Base-by-base conservation (phyloP, 2,888 invertebrate genomes). In the Cancer borealis region DNA sequence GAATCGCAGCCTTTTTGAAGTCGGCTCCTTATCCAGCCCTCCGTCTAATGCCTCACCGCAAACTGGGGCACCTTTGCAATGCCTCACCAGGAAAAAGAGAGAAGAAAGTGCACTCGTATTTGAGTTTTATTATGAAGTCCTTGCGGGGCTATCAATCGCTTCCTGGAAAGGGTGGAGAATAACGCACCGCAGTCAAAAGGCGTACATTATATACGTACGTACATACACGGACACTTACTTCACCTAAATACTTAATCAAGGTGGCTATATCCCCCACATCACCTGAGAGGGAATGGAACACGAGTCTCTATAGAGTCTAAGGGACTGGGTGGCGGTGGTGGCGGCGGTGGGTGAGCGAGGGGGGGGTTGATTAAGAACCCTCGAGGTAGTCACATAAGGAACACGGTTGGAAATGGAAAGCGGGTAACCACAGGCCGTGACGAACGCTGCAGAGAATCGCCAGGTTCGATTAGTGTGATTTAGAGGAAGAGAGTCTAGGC, bases 341-440 rank as follows among this genome's bases (percentile, higher is more conserved):
- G 30, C 1, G 30, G 14, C 66, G 66, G 66, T n/a, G 79, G 30
- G 73, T 73, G 73, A 21, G 73, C 73, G 79, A 30, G 39, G 39
- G 79, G 79, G 26, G 8, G 79, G 79, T 79, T 79, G 79, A 79
- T 79, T 79, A 79, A 79, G 79, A 79, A 14, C 79, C 79, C 30
- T 79, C 79, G 79, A 79, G 79, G 79, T 30, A 79, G 79, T 79
- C 79, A 79, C 79, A 79, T 79, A 79, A 79, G 79, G 79, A 79
- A 79, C 79, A 79, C 30, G 79, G 90, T 54, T 54, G 54, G 30
- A 54, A 30, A 90, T 47, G 90, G 90, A 54, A 54, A 47, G 90
- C 90, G 90, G 47, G 90, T 90, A 90, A 90, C 90, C 90, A 90
- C 90, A 90, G 90, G 90, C 90, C 90, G 49, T 92, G 92, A 92